Evolutionary conservation across 2,797 vertebrate species (phyloP), one percentile per base, ranked within the genome.

Genomic region (Malacoctenus gilli): DNA sequence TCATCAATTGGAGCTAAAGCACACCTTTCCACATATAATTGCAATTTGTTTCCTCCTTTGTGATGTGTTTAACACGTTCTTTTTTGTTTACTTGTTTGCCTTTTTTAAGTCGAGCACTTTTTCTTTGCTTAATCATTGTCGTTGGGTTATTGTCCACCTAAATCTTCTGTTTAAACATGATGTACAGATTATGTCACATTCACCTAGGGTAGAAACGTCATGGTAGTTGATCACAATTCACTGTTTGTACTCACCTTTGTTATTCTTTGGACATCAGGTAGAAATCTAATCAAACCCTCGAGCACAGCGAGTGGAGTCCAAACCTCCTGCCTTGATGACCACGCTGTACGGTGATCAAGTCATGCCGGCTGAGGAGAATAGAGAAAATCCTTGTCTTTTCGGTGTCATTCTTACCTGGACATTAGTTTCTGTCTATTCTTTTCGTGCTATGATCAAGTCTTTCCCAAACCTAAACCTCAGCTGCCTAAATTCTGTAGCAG

Each of bases 121-220:
- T 56, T 64, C 21, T 72, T 73, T 80, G 49, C 59, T 62, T 48
- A 71, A 64, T 43, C 48, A 8, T 73, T 80, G 61, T 77, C 71
- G 70, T 69, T 77, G 40, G 20, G 1, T 41, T 57, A 31, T 76
- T 44, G 34, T 71, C 20, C 3, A 19, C 43, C 20, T 37, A 7
- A 41, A 0, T 62, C 62, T 59, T 59, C 40, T 30, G 43, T 44
- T 32, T 43, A 63, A 28, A 54, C 55, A 43, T 34, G 13, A 36
- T 53, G 20, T 15, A 28, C 9, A 1, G 52, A 56, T 10, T 15
- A 31, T 67, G 51, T 66, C 54, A 61, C 15, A 35, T 55, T 64
- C 23, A 59, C 34, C 52, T 30, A 19, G 15, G 7, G 34, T 23
- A 11, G n/a, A 47, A 79, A 75, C 38, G 41, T 56, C 51, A 43